These are phyloP conservation scores for Cristatella mucedo DNA, from an alignment of 2,888 invertebrate genomes.

Conservation along the genomic window DNA sequence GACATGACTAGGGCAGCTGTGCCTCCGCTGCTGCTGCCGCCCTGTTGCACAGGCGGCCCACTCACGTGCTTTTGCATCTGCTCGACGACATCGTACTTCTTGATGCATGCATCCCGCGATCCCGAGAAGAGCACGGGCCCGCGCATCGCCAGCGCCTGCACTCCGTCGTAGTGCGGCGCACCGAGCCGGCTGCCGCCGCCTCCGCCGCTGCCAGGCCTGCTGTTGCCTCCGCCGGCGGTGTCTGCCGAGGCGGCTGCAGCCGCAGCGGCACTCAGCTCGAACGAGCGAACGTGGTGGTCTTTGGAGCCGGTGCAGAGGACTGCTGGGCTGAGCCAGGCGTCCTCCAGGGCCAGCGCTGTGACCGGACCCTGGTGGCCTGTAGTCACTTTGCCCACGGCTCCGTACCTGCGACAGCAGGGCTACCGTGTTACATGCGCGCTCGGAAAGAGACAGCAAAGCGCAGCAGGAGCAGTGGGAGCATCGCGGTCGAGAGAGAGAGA, in stretches of 20 bases:
- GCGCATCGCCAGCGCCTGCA: slow-evolving; percentile 57
- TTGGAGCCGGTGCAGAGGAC: slow-evolving; percentile 43
- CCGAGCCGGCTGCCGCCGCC: slow-evolving; percentile 51
- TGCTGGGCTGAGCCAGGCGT: slow-evolving; percentile 40
- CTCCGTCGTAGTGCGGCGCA: slow-evolving; percentile 78
- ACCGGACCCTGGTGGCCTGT: slow-evolving; percentile 63
- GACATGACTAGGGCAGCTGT: slow-evolving; percentile 4
- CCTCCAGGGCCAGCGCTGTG: slow-evolving; percentile 56
- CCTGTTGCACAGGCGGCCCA: neutral
- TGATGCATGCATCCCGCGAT: slow-evolving; percentile 67
- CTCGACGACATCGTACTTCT: slow-evolving; percentile 56
- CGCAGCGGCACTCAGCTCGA: neutral
- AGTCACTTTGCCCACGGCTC: slow-evolving; percentile 54
- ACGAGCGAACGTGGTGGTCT: slow-evolving; percentile 60
- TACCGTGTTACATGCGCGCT: no score
- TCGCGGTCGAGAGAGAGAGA: no score
- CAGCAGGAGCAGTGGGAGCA: no score
- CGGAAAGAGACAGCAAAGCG: no score
- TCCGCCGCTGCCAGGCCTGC: slow-evolving; percentile 20
- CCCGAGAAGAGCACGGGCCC: slow-evolving; percentile 60
- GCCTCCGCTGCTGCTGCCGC: neutral
- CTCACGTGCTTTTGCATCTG: slow-evolving; percentile 36
- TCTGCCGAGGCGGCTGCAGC: neutral
- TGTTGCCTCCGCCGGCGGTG: slow-evolving; percentile 1
- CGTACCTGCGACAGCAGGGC: slow-evolving; percentile 47